A percentile compares a stretch with the other conserved stretches of the same genome.
Evolutionary conservation across 2,113 vertebrate species (phyloP).

Genomic region (Cyanoderma ruficeps): DNA sequence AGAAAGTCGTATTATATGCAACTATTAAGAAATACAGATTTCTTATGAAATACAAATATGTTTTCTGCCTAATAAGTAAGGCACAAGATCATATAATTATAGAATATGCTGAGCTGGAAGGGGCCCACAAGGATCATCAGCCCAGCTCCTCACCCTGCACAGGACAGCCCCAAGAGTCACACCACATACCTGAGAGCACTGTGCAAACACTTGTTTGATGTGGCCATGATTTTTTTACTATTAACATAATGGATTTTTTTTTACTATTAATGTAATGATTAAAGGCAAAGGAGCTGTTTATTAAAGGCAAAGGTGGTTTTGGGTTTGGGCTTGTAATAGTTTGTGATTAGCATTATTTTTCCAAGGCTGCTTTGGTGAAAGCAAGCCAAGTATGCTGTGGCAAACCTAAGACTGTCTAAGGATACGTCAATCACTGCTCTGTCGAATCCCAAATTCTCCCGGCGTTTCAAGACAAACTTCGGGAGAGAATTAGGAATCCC

Average conservation of each 20-base stretch:
- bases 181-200: not conserved
- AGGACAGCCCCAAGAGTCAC: not conserved
- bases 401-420: not conserved
- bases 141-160: not conserved
- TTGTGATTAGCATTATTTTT: not conserved
- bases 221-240: not conserved
- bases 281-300: not conserved
- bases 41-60: not conserved
- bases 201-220: not conserved
- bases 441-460: not conserved
- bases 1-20: not conserved
- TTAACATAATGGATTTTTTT: not conserved
- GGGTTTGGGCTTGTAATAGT: not conserved
- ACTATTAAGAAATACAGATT: not conserved
- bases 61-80: not conserved
- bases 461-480: not conserved
- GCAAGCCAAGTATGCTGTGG: not conserved
- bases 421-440: not conserved
- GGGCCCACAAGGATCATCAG: not conserved
- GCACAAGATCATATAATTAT: not conserved
- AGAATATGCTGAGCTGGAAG: not conserved
- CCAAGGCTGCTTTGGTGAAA: not conserved
- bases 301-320: not conserved
- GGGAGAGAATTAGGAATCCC: not conserved
- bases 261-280: not conserved